Evolutionary conservation across 2,888 invertebrate genomes (phyloP).

Genomic region (Dicyrtomina minuta): DNA sequence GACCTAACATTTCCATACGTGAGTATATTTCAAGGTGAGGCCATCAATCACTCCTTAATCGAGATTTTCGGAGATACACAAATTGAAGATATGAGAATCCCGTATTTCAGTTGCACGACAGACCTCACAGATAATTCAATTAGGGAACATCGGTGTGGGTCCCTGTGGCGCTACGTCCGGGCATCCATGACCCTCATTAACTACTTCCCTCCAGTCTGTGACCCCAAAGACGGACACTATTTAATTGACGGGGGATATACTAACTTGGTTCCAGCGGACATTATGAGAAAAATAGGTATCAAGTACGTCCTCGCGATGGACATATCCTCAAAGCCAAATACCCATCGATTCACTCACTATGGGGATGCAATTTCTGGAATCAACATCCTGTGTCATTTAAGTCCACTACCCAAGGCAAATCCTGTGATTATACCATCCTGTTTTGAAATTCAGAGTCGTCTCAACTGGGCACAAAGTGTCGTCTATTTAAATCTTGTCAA

Average conservation of each 20-base stretch:
- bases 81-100: constrained; percentile 50
- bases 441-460: constrained; percentile 17
- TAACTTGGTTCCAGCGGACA: constrained; percentile 42
- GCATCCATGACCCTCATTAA: constrained; percentile 21
- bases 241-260: constrained; percentile 50
- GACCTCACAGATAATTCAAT: constrained; percentile 41
- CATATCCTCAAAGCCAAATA: constrained; percentile 16
- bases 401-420: background rate
- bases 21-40: constrained; percentile 37
- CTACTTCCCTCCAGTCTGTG: constrained; percentile 15
- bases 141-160: constrained; percentile 25
- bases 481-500: constrained; percentile 31
- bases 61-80: constrained; percentile 42
- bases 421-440: constrained; percentile 8
- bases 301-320: constrained; percentile 14
- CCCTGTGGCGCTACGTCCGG: constrained; percentile 12
- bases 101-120: constrained; percentile 47
- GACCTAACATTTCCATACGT: constrained; percentile 42
- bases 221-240: constrained; percentile 3
- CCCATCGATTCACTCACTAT: constrained; percentile 15
- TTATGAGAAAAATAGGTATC: constrained; percentile 10
- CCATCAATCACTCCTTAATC: constrained; percentile 39
- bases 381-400: background rate
- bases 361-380: constrained; percentile 11
- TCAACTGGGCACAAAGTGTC: constrained; percentile 25